These are phyloP conservation scores for Lepus europaeus DNA, from an alignment of 2,113 vertebrate species.

Conservation along the genomic window DNA sequence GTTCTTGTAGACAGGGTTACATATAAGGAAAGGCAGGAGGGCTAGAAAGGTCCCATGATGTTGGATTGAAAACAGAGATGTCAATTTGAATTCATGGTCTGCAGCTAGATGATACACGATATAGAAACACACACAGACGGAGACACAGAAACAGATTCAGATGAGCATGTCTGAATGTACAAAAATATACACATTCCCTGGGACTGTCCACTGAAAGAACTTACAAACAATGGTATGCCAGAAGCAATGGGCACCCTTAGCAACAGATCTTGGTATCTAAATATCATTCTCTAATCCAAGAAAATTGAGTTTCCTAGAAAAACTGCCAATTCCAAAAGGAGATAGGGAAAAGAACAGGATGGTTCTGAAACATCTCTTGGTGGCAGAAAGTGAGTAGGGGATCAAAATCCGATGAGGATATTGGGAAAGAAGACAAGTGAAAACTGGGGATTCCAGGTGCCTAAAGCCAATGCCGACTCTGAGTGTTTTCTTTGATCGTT, in stretches of 20 bases:
- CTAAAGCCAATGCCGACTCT: too few relatives aligned
- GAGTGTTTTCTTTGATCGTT: too few relatives aligned
- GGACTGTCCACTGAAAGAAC: background rate
- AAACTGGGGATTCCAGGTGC: background rate
- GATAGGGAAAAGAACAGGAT: background rate
- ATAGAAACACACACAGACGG: background rate
- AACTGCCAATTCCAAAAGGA: background rate
- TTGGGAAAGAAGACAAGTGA: background rate
- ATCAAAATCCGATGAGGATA: background rate
- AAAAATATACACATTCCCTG: background rate
- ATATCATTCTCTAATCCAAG: constrained; percentile 1
- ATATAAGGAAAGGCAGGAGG: background rate
- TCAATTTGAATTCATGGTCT: background rate
- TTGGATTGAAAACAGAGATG: background rate
- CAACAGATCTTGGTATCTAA: constrained; percentile 40
- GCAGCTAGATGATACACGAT: background rate
- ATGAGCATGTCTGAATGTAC: background rate
- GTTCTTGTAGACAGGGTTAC: background rate
- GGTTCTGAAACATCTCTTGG: background rate
- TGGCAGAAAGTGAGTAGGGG: background rate
- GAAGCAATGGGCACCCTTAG: background rate
- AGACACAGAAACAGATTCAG: background rate
- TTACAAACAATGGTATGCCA: background rate
- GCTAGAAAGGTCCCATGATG: background rate
- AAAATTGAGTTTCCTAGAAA: background rate